Base-by-base conservation (phyloP, 2,888 invertebrate species). In the Saturnia japonica region DNA sequence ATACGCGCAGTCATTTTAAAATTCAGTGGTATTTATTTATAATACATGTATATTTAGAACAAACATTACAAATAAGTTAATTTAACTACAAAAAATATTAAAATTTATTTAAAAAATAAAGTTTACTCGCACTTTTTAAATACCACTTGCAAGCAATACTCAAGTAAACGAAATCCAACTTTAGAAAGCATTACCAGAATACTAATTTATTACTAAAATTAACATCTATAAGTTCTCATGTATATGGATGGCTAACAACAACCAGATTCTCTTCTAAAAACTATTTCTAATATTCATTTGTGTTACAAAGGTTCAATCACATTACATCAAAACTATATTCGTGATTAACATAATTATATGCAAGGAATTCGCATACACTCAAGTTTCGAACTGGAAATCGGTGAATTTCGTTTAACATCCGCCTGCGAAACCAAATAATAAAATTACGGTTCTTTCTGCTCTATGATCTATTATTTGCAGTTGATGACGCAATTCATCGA, bases 401-500 rank as follows among this genome's bases (percentile, higher is more conserved):
- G 25, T 4, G 25, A 3, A 60, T 14, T 11, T 60, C 28, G 3
- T n/a, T 54, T 54, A 54, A 54, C 54, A 54, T 54, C 54, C 54
- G 54, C 54, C 54, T 54, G 54, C 54, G 54, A 54, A 60, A 28
- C 28, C 28, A 60, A 60, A 57, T 54, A 57, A 60, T 28, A n/a
- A n/a, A 57, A 12, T 57, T 22, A 22, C 25, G 22, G 57, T 60
- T 60, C 25, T 60, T 60, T 60, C 8, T 25, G 16, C 57, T 60
- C 57, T 28, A 28, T 25, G 4, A 11, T 60, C 57, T 28, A 11
- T 60, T 11, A 60, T 69, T 69, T 51, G 51, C 47, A 7, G n/a
- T n/a, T 28, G 69, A 69, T 69, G 34, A 64, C 69, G 64, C 57
- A 43, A 12, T 28, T 40, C 64, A 51, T 66, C 42, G 57, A 16